Conservation (phyloP, 1,140 invertebrate species). For the Drosophila persimilis region DNA sequence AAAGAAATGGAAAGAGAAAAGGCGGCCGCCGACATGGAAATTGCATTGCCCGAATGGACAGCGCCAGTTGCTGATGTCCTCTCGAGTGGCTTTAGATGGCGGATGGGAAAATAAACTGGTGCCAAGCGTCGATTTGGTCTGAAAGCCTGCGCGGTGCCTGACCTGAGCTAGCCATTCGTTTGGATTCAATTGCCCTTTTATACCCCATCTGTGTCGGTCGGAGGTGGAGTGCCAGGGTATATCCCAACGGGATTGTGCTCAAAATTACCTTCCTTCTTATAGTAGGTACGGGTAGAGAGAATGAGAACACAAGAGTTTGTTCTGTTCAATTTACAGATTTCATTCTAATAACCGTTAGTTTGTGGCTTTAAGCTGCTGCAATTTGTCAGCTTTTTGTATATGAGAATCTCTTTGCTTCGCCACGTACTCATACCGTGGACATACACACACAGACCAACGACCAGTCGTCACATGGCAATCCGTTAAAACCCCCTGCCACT, state of each 20-base stretch:
- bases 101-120: slow-evolving; percentile 17
- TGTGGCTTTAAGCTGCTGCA: slow-evolving; percentile 39
- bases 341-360: slow-evolving; percentile 28
- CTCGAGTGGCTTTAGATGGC: slow-evolving; percentile 17
- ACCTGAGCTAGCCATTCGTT: background rate
- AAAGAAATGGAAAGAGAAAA: slow-evolving; percentile 16
- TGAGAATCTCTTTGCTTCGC: slow-evolving; percentile 42
- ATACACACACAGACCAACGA: slow-evolving; percentile 53
- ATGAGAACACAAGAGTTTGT: slow-evolving; percentile 14
- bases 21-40: slow-evolving; percentile 32
- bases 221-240: too few species aligned
- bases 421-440: slow-evolving; percentile 22
- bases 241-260: too few species aligned
- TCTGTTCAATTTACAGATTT: slow-evolving; percentile 30
- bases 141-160: slow-evolving; percentile 20
- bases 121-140: slow-evolving; percentile 11
- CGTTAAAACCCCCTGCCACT: slow-evolving; percentile 72
- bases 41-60: slow-evolving; percentile 32
- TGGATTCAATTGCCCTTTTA: slow-evolving; percentile 38
- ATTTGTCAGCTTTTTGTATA: slow-evolving; percentile 43
- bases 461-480: slow-evolving; percentile 63
- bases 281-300: background rate
- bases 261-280: too few species aligned
- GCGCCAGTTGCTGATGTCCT: slow-evolving; percentile 2
- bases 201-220: background rate